Percentiles rank a stretch among this genome's conserved stretches.
phyloP scores from a whole-genome alignment of 1,140 invertebrate species.

The Trypoxylus dichotomus region DNA sequence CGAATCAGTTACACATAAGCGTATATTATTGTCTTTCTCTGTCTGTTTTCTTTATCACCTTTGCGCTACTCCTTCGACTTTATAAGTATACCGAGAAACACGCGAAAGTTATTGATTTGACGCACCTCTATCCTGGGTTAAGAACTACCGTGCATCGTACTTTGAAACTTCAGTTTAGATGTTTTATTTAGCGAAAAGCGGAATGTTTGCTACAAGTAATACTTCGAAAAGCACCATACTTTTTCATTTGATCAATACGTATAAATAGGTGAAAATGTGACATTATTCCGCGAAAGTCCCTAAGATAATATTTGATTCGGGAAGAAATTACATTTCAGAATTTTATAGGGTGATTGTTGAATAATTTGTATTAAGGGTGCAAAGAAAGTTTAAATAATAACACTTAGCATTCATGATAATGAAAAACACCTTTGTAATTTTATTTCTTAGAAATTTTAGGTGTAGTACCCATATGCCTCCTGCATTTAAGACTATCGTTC shows the following conservation, averaged over 20 bases:
- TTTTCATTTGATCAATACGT: not conserved
- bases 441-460: no score
- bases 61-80: not conserved
- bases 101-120: constrained; percentile 6
- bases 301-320: not conserved
- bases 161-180: not conserved
- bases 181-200: not conserved
- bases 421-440: no score
- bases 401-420: no score
- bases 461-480: no score
- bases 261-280: not conserved
- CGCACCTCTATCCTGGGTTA: not conserved
- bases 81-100: not conserved
- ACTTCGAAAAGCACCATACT: not conserved
- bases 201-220: not conserved
- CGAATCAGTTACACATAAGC: not conserved
- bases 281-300: not conserved
- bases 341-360: no score
- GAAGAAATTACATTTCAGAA: not conserved
- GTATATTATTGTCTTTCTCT: not conserved
- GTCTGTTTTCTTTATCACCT: not conserved
- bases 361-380: no score
- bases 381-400: no score
- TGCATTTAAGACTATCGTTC: no score
- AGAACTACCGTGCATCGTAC: not conserved